Base-by-base conservation (phyloP, 2,113 vertebrate species). In the Vimba vimba region DNA sequence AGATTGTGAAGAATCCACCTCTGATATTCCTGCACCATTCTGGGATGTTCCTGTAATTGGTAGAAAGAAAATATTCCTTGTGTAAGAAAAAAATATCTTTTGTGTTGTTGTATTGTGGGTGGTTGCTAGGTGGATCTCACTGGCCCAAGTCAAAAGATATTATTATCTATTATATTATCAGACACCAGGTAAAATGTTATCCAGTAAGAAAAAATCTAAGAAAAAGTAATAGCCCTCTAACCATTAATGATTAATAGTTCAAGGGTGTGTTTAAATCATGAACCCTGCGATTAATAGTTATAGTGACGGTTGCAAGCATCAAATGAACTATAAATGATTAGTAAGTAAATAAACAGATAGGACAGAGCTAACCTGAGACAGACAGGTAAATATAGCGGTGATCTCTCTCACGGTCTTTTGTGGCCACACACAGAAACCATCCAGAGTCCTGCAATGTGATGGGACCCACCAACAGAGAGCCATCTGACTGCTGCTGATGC, bases 391-490 rank as follows among this genome's bases (percentile, higher is more conserved):
- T 92, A 89, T 95, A 96, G 19, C 94, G 94, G 36, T 94, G 93
- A 85, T 96, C 91, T 1, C 89, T 87, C 59, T 95, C 91, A 11
- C 81, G 93, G 23, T 92, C 92, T 0, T 92, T 91, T 15, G 94
- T 93, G 21, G 94, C 91, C 52, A 95, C 89, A 69, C 98, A 99
- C 1, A 93, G 91, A 82, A 97, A 97, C 91, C 90, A 94, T 0
- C 97, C 98, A 0, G 96, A 92, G 1, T 99, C 98, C 52, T 92
- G 89, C 0, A 84, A 82, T 39, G 17, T 79, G 81, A 96, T 55
- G 0, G 95, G 94, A 77, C 95, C 96, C 84, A 97, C 96, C 3
- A 97, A 84, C 82, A 99, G 91, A 62, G 98, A 98, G 36, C 95
- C 95, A 4, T 96, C 96, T 0, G 95, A 91, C 92, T 97, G 97